Evolutionary conservation across 2,113 vertebrate genomes (phyloP), one percentile per base, ranked within the genome.

Genomic region (Ciconia maguari): DNA sequence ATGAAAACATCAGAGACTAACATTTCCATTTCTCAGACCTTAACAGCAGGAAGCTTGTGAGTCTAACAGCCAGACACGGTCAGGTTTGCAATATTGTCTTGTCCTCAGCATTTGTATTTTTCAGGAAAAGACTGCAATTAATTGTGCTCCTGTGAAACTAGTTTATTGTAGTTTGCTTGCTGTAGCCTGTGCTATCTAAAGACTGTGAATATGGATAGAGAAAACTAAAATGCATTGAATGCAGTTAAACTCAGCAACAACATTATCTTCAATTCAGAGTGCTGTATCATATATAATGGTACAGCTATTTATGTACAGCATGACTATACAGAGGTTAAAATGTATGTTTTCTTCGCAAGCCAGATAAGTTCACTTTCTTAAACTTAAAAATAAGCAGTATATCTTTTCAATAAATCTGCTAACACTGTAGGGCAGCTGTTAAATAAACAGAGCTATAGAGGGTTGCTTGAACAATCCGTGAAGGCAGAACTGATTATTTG

Each of bases 401-500:
- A 97, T 98, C 90, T 97, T 98, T 98, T 97, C 96, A 97, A 95
- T 98, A 98, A 98, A 98, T 98, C 97, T 98, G 94, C 95, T 98
- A 98, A 95, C 96, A 96, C 97, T 93, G 20, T 90, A 60, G 42
- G 95, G 84, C 97, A 98, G 96, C 97, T 97, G 97, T 92, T 98
- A 97, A 92, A 96, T 96, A 97, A 97, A 97, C 80, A 97, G 89
- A 92, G 29, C 69, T 96, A 55, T 90, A 65, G 77, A 98, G 90
- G 68, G 64, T 96, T 98, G 74, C 94, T 92, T 29, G 74, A 94
- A 96, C 48, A 94, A 19, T 86, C 90, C 69, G 6, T 34, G 55
- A 94, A 96, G 72, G 54, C 72, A 95, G 74, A 93, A 72, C 71
- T 87, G 85, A 82, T 94, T 89, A 96, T 96, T 49, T 87, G 26